These are phyloP conservation scores for Streblospio benedicti DNA, from an alignment of 1,140 invertebrate species.

Conservation along the genomic window DNA sequence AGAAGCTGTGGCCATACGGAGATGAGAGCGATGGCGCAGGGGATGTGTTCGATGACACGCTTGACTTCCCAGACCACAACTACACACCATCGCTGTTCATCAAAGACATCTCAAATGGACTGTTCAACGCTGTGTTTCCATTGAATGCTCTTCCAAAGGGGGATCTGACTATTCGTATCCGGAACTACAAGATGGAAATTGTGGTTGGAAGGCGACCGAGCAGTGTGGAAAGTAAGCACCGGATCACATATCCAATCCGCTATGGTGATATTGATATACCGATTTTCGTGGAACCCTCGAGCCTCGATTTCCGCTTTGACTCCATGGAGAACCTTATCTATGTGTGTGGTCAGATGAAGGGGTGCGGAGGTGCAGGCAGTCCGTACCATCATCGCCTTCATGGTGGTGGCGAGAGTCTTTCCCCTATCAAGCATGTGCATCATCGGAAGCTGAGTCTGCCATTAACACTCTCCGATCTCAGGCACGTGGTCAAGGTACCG, in stretches of 20 bases:
- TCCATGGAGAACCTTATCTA: not conserved
- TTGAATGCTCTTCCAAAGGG: not conserved
- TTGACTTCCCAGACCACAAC: slow-evolving; percentile 11
- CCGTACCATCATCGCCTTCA: no score
- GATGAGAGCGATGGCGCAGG: not conserved
- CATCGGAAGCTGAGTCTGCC: no score
- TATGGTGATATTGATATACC: slow-evolving; percentile 5
- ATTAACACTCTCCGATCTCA: no score
- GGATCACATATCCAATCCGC: no score
- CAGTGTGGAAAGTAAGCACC: no score
- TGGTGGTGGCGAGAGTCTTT: no score
- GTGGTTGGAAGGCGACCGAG: no score
- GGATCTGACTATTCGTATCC: not conserved
- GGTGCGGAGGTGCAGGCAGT: no score
- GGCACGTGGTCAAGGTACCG: no score
- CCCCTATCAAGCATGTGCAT: no score
- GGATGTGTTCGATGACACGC: not conserved
- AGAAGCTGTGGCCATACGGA: no score
- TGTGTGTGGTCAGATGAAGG: slow-evolving; percentile 3
- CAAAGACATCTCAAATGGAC: not conserved
- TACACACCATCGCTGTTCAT: not conserved
- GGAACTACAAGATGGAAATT: not conserved
- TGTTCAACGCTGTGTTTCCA: not conserved
- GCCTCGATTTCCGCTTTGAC: slow-evolving; percentile 4
- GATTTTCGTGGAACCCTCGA: slow-evolving; percentile 7